A percentile compares a stretch with the other conserved stretches of the same genome.
phyloP scores from a whole-genome alignment of 2,888 invertebrate genomes.

The Andrena trimmerana region DNA sequence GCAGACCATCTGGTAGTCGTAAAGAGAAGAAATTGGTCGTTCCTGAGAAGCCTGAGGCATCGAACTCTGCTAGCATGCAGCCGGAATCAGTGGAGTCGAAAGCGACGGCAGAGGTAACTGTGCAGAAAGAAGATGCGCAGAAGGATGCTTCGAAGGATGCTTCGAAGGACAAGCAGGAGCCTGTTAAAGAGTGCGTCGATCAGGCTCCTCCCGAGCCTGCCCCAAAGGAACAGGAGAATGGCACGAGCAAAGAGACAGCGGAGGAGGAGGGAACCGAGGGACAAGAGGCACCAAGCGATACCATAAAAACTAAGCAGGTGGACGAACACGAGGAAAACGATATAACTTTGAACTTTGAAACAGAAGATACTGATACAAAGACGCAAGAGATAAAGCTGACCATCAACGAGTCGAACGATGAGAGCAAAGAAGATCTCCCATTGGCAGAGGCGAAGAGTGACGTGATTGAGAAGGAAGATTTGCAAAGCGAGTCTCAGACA shows the following conservation, averaged over 20 bases:
- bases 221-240: conserved; percentile 29
- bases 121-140: conserved; percentile 53
- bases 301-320: conserved; percentile 43
- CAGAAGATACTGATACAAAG: conserved; percentile 55
- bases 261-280: conserved; percentile 36
- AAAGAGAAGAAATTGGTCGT: conserved; percentile 27
- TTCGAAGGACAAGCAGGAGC: conserved; percentile 1
- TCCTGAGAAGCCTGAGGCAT: conserved; percentile 44
- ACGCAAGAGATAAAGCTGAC: conserved; percentile 26
- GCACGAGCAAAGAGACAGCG: conserved; percentile 19
- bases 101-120: conserved; percentile 57
- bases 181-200: conserved; percentile 40
- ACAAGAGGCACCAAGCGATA: conserved; percentile 37
- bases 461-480: conserved; percentile 63
- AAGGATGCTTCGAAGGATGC: background rate
- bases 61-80: conserved; percentile 60
- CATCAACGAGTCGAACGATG: background rate
- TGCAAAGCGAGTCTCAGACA: conserved; percentile 60
- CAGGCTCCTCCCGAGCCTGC: conserved; percentile 23
- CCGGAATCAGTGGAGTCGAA: conserved; percentile 70
- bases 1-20: conserved; percentile 16
- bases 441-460: conserved; percentile 38
- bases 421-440: conserved; percentile 6
- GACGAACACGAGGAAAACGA: conserved; percentile 63
- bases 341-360: conserved; percentile 57